Evolutionary conservation across 2,888 invertebrate species (phyloP), one percentile per base, ranked within the genome.

Genomic region (Leucophora obtusa): DNA sequence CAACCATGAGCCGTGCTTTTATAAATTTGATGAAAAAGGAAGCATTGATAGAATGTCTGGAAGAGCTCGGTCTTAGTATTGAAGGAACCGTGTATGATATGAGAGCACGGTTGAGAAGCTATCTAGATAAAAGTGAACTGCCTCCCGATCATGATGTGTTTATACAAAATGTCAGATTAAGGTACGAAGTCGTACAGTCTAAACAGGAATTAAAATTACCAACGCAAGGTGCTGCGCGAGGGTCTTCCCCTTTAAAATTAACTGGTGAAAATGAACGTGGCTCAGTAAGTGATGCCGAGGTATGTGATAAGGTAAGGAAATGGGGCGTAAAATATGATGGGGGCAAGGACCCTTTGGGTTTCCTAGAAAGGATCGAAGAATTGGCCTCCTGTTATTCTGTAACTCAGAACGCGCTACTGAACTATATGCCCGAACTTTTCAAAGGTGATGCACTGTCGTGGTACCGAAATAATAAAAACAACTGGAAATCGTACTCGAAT

Each of bases 251-350:
- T 8, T 1, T 38, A 5, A 33, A 58, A n/a, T n/a, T n/a, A n/a
- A n/a, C n/a, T n/a, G n/a, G n/a, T 28, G 9, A 15, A 17, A 9
- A 59, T 59, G 38, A 35, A 15, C n/a, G n/a, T n/a, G 15, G 8
- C 4, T 4, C 11, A 35, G 15, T 4, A 3, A 59, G 10, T 2
- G 14, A 33, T 2, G 18, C 58, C 0, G 54, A 71, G 21, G n/a
- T 62, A 9, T 63, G 62, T 24, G 72, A 63, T 35, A 63, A 58
- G 17, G 21, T 73, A 3, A 11, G 73, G 0, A 73, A 73, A 33
- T 65, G 73, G 73, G 56, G 63, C 5, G 17, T 65, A 8, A 65
- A 73, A 35, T 73, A 65, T 59, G 50, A 73, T 51, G 73, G 65
- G 15, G 73, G 73, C 3, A n/a, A n/a, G n/a, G n/a, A n/a, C n/a